Base-by-base conservation (phyloP, 2,888 invertebrate genomes). In the Thera obeliscata region DNA sequence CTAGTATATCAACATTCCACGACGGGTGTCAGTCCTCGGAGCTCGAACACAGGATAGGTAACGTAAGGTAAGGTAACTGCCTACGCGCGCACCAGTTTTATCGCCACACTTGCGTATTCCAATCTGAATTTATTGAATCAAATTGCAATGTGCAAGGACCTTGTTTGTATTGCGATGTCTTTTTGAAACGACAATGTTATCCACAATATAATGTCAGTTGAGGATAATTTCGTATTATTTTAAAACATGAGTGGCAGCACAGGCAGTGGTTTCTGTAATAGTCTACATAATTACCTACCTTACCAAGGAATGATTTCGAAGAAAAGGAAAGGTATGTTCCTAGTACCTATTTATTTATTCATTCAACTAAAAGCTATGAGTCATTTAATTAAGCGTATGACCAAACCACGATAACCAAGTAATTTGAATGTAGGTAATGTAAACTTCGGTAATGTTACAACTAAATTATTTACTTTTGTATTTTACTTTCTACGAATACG, bases 1-100 rank as follows among this genome's bases (percentile, higher is more conserved):
- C 83, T 84, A 80, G 85, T 84, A 81, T 81, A 82, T 86, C 84
- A 83, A 84, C 85, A 86, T 85, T 83, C 83, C 84, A 70, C 73
- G 71, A 79, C 81, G 77, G 77, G 77, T 83, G 81, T 81, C 84
- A 81, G 76, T 76, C 79, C 78, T 65, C 67, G 56, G 70, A 72
- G 65, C 71, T 65, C 70, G 76, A 74, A 78, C 77, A 78, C 76
- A 74, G 75, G 75, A 76, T 74, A 72, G 61, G 67, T 63, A 66
- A 56, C 52, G 60, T 50, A 64, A 52, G 58, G 61, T 64, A 59
- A 52, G 56, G 61, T 61, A 62, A 36, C 71, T 67, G 57, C 74
- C 75, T 74, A 75, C 75, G 69, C 72, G 66, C 67, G 64, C 59
- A 74, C 71, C 71, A 71, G 70, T 72, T 75, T 72, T 78, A 78